Conservation (phyloP, 2,113 vertebrate genomes). For the Marcusenius ussheri region DNA sequence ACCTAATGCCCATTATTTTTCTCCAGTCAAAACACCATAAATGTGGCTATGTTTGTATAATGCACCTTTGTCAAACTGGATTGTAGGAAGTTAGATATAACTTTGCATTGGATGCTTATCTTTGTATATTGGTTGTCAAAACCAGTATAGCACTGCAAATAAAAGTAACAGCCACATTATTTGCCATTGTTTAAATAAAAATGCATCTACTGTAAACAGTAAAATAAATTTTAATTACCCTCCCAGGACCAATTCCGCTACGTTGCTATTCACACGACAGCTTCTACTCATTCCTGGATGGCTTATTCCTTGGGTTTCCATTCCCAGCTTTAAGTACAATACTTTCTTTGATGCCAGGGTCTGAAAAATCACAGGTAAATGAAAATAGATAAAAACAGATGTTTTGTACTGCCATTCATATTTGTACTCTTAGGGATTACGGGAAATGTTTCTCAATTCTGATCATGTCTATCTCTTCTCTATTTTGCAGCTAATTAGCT, state of each 20-base stretch:
- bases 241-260: conserved; percentile 42
- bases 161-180: not conserved
- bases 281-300: conserved; percentile 51
- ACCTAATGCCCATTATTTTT: not conserved
- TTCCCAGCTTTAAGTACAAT: conserved; percentile 56
- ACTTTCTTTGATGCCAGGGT: conserved; percentile 50
- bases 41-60: not conserved
- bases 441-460: not conserved
- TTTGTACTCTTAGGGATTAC: not conserved
- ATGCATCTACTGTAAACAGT: not conserved
- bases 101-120: not conserved
- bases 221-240: not conserved
- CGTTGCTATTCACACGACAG: conserved; percentile 53
- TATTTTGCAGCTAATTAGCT: conserved; percentile 53
- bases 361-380: conserved; percentile 43
- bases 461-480: conserved; percentile 9
- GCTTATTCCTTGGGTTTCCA: conserved; percentile 53
- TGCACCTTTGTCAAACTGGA: not conserved
- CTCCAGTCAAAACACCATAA: not conserved
- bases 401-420: not conserved
- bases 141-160: not conserved
- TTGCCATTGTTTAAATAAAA: not conserved
- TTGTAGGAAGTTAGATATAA: not conserved
- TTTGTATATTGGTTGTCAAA: not conserved
- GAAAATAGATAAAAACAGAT: not conserved